A percentile compares a stretch with the other conserved stretches of the same genome.
Evolutionary conservation across 2,888 invertebrate species (phyloP).

Genomic region (Eilema sororculum): DNA sequence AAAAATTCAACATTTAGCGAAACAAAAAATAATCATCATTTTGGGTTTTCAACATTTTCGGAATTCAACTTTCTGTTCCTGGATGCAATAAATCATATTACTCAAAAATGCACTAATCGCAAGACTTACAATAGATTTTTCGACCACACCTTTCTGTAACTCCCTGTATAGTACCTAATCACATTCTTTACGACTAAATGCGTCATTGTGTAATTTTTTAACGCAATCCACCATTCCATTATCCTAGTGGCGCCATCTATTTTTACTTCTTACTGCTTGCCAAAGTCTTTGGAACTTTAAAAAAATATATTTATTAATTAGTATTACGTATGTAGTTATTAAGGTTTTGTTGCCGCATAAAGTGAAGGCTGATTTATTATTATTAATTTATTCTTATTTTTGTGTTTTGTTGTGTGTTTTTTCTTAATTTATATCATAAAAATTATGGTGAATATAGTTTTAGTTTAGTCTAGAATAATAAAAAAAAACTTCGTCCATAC

Average conservation of each 20-base stretch:
- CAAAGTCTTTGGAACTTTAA: not conserved
- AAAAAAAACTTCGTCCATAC: slow-evolving; percentile 2
- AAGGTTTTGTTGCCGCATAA: slow-evolving; percentile 8
- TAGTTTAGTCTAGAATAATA: slow-evolving; percentile 14
- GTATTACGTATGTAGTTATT: not conserved
- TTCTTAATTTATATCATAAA: not conserved
- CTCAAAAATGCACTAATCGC: no score
- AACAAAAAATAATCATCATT: no score
- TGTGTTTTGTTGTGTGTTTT: not conserved
- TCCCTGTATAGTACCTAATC: no score
- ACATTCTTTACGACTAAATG: no score
- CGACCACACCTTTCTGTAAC: no score
- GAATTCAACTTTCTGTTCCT: no score
- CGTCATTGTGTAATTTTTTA: not conserved
- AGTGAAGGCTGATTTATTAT: slow-evolving; percentile 13
- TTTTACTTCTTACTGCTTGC: no score
- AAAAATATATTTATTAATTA: not conserved
- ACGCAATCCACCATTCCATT: not conserved
- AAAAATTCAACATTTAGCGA: no score
- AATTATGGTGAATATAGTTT: slow-evolving; percentile 12
- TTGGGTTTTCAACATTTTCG: no score
- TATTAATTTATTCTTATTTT: not conserved
- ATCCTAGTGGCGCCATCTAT: not conserved
- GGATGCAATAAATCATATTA: no score
- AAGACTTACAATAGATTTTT: no score